These are phyloP conservation scores for Candoia aspera DNA, from an alignment of 2,113 vertebrate genomes.

Conservation along the genomic window DNA sequence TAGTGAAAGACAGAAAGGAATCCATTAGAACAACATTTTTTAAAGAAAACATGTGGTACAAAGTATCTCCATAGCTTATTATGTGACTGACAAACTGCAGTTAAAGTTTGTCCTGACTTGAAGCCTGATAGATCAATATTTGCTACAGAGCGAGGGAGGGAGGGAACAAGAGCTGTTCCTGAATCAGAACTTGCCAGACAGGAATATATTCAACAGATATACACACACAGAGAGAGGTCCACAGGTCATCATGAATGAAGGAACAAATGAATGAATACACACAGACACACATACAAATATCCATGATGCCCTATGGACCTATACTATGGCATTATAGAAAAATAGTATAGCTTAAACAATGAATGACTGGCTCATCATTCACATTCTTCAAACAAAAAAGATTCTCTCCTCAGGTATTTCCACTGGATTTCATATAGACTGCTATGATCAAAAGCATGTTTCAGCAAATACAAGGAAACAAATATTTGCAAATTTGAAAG, in stretches of 20 bases:
- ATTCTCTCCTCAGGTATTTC: not conserved
- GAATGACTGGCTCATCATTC: not conserved
- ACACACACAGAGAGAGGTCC: not conserved
- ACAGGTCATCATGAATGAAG: not conserved
- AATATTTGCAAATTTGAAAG: not conserved
- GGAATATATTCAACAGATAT: not conserved
- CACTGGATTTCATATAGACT: not conserved
- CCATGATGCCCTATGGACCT: not conserved
- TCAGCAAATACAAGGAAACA: not conserved
- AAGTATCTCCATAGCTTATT: too few relatives aligned
- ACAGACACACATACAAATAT: not conserved
- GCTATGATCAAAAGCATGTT: not conserved
- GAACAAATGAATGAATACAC: not conserved
- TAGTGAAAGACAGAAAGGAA: too few relatives aligned
- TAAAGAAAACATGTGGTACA: too few relatives aligned
- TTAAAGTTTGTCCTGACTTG: too few relatives aligned
- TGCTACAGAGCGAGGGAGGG: not conserved
- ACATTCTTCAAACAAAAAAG: not conserved
- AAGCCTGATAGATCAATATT: not conserved
- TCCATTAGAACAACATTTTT: too few relatives aligned
- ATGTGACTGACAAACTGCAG: too few relatives aligned
- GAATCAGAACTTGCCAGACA: not conserved
- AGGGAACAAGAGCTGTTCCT: too few relatives aligned
- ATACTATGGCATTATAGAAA: not conserved
- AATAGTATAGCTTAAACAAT: not conserved